Base-by-base conservation (phyloP, 2,888 invertebrate genomes). In the Cynaeus angustus region DNA sequence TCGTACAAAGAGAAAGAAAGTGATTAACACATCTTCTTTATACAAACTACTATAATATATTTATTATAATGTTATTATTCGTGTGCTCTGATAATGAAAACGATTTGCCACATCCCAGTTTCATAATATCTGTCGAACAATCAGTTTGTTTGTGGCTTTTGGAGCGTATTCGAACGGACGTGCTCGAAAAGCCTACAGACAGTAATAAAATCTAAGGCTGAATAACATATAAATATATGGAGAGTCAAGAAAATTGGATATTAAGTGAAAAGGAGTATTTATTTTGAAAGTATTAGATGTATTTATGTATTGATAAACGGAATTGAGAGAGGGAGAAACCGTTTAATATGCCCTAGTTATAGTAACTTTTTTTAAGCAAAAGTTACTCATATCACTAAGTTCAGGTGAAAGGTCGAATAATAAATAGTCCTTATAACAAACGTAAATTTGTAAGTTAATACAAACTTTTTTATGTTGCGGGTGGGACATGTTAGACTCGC, bases 361-460 rank as follows among this genome's bases (percentile, higher is more conserved):
- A 66, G 56, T 66, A 56, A 64, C 64, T 64, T 64, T 50, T 41
- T 61, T 50, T 56, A 62, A 66, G 38, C 21, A 52, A 68, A 66
- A 68, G 75, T 73, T 74, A 75, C 76, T 76, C 78, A 78, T 78
- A 78, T 78, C 78, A 78, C 69, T 77, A 74, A 74, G 71, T 77
- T 75, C 76, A 77, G 76, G 76, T 74, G 73, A 75, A 75, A 71
- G 75, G 73, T 71, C 68, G 46, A 69, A 69, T 71, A 72, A 70
- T 70, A 65, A 66, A 56, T 56, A 56, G 55, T 59, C 46, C 59
- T 64, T 46, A 50, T 62, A 64, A 64, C 33, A 64, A 64, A 46
- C 53, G 65, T 67, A 56, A 64, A 67, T 67, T 70, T 71, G 64
- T 71, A 62, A 70, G 53, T 66, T 65, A 43, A 58, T 69, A 50